Base-by-base conservation (phyloP, 2,888 invertebrate species). In the Hirtodrosophila alboralis region DNA sequence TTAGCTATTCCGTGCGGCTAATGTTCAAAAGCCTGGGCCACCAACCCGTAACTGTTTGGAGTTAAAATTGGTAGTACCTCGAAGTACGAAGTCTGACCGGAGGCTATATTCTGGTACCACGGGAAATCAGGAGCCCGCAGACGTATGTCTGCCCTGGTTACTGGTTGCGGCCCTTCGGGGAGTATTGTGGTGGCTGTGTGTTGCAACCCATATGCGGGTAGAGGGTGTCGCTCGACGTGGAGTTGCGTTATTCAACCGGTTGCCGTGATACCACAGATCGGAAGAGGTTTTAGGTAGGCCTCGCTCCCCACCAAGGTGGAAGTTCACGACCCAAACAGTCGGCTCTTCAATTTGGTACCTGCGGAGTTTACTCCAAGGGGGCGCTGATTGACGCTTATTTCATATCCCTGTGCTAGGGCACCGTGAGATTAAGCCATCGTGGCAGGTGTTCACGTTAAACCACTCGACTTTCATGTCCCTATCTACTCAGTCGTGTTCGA, bases 151-250 rank as follows among this genome's bases (percentile, higher is more conserved):
- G 26, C 4, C 26, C 26, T 31, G 33, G 16, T 40, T 51, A 5
- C 18, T 18, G 49, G 23, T 33, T 41, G 40, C 40, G 40, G 7
- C 31, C 33, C 26, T 13, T 44, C 21, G 31, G 31, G 38, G 30
- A 38, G 21, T 23, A 3, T 38, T 30, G 30, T 33, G 40, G 49
- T 26, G 38, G 21, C 13, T 38, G 38, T 23, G 38, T n/a, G 16
- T 49, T 31, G 10, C 31, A 4, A 14, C 7, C 34, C 56, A 48
- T 41, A 41, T 41, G 47, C 54, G 40, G 18, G 16, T 2, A 54
- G 40, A 18, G 18, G n/a, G n/a, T n/a, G n/a, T n/a, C n/a, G 18
- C 18, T 18, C 18, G 18, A 18, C 18, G 18, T 18, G 18, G 18
- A 18, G 18, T 18, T 18, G 18, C 18, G 18, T 18, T 18, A 18